A percentile compares a stretch with the other conserved stretches of the same genome.
These are phyloP conservation scores for Takifugu rubripes DNA, from an alignment of 2,797 vertebrate species.

Conservation along the genomic window DNA sequence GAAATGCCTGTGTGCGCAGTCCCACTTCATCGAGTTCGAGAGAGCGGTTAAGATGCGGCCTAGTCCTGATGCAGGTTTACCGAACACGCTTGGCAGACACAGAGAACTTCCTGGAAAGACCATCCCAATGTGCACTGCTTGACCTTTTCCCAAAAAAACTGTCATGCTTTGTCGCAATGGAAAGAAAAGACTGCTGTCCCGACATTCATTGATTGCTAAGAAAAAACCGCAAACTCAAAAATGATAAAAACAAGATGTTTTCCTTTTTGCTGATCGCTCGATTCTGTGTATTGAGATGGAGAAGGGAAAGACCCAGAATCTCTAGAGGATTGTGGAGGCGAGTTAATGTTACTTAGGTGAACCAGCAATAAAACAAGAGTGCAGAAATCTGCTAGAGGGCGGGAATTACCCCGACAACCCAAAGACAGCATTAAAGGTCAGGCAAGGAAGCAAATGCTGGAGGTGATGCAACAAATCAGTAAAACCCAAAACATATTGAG, in stretches of 20 bases:
- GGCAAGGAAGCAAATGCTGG: slow-evolving; percentile 9
- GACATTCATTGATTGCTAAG: slow-evolving; percentile 49
- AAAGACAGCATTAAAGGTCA: slow-evolving; percentile 32
- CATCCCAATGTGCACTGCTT: slow-evolving; percentile 21
- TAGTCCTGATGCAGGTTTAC: slow-evolving; percentile 59
- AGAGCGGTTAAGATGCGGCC: slow-evolving; percentile 29
- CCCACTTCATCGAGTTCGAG: slow-evolving; percentile 31
- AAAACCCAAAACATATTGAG: slow-evolving; percentile 35
- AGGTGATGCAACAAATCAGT: slow-evolving; percentile 19
- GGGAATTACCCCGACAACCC: no score
- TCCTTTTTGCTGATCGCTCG: slow-evolving; percentile 37
- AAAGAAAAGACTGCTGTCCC: slow-evolving; percentile 50
- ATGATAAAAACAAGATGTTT: slow-evolving; percentile 36
- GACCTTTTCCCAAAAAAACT: slow-evolving; percentile 46
- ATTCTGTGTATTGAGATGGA: slow-evolving; percentile 33
- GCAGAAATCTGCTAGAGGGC: not conserved
- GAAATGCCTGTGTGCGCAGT: not conserved
- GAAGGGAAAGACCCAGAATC: slow-evolving; percentile 46
- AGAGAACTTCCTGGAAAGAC: slow-evolving; percentile 62
- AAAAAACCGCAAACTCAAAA: slow-evolving; percentile 44
- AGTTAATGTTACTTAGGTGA: slow-evolving; percentile 28
- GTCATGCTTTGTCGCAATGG: slow-evolving; percentile 59
- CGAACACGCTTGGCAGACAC: slow-evolving; percentile 51
- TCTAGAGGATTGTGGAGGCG: slow-evolving; percentile 46
- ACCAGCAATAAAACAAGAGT: slow-evolving; percentile 18